Evolutionary conservation across 2,888 invertebrate genomes (phyloP), one percentile per base, ranked within the genome.

Genomic region (Apamea sordens): DNA sequence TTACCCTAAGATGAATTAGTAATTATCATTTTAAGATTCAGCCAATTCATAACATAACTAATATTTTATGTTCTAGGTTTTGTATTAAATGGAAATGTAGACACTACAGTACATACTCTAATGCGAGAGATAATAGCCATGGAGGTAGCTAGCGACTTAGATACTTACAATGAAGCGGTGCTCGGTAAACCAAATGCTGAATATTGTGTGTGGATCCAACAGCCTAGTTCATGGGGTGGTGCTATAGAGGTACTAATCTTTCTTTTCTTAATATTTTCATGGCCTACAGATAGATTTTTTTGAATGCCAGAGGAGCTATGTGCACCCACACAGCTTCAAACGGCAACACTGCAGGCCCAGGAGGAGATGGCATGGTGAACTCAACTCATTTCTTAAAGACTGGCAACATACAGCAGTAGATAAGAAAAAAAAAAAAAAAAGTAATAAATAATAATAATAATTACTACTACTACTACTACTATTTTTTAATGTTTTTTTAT

Each of bases 161-260:
- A 98, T 15, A 98, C 97, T 53, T 99, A 98, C 94, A 98, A 97
- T 76, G 98, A 99, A 92, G 99, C 98, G 0, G 98, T 99, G 90
- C 97, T 99, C 1, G 98, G 99, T 0, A 98, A 98, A 95, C 98
- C 98, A 0, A 98, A 98, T 91, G 94, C 97, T 0, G 98, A 99
- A 74, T 99, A 99, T 93, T 99, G 99, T 91, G 96, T 97, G 5
- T 99, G 99, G 99, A 99, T 99, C 86, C 97, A 98, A 92, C 98
- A 98, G 90, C 97, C 98, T 0, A 98, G 98, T 88, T 98, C 99
- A 0, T 99, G 99, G 99, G 99, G 99, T 83, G 99, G 99, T 84
- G 99, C 99, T 79, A 99, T 99, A 88, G 99, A 99, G 96, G 96
- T 97, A 90, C 76, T n/a, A 21, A 41, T n/a, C 1, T 63, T n/a